A percentile compares a stretch with the other conserved stretches of the same genome.
phyloP scores from a whole-genome alignment of 2,797 vertebrate species.

The Hozukius guyotensis region DNA sequence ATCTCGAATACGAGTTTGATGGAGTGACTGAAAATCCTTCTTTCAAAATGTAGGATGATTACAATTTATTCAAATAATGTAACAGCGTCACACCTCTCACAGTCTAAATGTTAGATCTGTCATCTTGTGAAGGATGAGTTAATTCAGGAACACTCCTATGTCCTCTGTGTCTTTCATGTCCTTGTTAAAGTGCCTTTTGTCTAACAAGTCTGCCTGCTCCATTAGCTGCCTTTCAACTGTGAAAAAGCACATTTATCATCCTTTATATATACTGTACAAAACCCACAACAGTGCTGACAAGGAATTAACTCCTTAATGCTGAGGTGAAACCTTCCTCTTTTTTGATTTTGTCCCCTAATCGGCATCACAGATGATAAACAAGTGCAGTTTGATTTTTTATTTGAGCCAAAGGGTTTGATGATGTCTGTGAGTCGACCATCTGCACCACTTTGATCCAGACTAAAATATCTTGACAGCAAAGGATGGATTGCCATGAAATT shows the following conservation, averaged over 20 bases:
- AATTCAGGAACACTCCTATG: constrained; percentile 51
- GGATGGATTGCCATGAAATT: background rate
- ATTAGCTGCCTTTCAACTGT: constrained; percentile 77
- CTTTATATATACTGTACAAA: constrained; percentile 54
- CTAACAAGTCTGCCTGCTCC: constrained; percentile 66
- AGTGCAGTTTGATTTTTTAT: constrained; percentile 5
- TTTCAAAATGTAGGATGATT: constrained; percentile 3
- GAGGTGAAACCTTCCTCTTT: background rate
- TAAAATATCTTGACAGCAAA: background rate
- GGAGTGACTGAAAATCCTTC: constrained; percentile 1
- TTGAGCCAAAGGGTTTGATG: background rate
- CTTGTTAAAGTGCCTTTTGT: constrained; percentile 69
- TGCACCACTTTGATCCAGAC: background rate
- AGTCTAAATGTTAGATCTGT: constrained; percentile 38
- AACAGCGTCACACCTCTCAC: background rate
- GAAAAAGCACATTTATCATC: constrained; percentile 77
- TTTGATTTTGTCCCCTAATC: background rate
- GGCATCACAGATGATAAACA: background rate
- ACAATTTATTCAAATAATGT: constrained; percentile 21
- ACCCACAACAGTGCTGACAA: constrained; percentile 23
- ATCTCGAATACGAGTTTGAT: background rate
- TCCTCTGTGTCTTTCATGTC: constrained; percentile 67
- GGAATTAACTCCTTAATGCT: constrained; percentile 32
- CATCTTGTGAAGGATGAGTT: constrained; percentile 56
- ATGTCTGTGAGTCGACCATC: background rate